phyloP scores from a whole-genome alignment of 92 coral and sea anemone genomes.

The Parazoanthus atlanticus region DNA sequence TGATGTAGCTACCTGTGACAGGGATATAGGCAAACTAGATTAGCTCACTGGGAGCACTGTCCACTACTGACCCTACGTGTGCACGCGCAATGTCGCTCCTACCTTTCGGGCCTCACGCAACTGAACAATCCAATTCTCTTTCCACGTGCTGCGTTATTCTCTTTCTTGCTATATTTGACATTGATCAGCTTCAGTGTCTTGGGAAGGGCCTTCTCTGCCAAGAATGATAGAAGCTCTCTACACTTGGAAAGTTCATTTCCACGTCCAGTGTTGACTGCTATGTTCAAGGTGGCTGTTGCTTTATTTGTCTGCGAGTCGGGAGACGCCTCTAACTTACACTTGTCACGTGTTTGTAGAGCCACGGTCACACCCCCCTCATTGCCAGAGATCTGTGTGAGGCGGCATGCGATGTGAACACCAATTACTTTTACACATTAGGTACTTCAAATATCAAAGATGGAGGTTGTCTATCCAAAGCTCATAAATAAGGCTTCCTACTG shows the following conservation, averaged over 20 bases:
- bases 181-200: conserved; percentile 73
- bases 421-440: background rate
- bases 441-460: background rate
- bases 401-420: background rate
- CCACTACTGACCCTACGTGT: background rate
- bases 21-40: too few relatives aligned
- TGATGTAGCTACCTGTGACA: too few relatives aligned
- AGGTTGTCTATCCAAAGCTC: too few relatives aligned
- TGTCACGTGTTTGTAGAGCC: conserved; percentile 23
- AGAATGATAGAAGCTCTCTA: conserved; percentile 69
- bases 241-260: conserved; percentile 64
- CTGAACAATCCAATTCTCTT: conserved; percentile 64
- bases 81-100: too few relatives aligned
- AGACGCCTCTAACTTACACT: background rate
- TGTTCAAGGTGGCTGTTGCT: conserved; percentile 65
- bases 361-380: conserved; percentile 13
- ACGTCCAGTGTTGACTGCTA: conserved; percentile 58
- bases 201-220: conserved; percentile 81
- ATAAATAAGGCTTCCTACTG: too few relatives aligned
- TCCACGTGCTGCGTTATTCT: conserved; percentile 41
- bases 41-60: background rate
- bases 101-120: conserved; percentile 84
- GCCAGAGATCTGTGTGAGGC: conserved; percentile 9
- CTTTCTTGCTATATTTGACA: conserved; percentile 54
- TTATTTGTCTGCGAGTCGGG: conserved; percentile 47